These are phyloP conservation scores for Ichneumoninae sp. DNA, from an alignment of 2,888 invertebrate genomes.

Conservation along the genomic window DNA sequence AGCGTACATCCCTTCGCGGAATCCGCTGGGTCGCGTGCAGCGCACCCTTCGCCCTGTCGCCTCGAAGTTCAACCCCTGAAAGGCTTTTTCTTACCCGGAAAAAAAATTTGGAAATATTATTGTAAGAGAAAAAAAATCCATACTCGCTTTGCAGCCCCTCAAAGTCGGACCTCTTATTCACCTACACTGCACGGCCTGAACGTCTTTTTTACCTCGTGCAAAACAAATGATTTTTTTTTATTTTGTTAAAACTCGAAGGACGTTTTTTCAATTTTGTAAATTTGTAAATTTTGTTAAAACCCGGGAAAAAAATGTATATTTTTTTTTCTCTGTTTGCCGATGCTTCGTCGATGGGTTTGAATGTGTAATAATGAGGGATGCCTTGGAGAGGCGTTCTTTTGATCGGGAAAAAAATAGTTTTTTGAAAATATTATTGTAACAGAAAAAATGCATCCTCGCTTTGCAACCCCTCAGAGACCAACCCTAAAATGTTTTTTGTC, in stretches of 20 bases:
- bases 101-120: background rate
- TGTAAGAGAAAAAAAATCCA: background rate
- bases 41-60: background rate
- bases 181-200: background rate
- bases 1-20: background rate
- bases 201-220: background rate
- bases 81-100: background rate
- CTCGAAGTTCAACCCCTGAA: background rate
- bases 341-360: constrained; percentile 51
- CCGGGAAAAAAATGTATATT: background rate
- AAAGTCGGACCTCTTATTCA: background rate
- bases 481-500: constrained; percentile 21
- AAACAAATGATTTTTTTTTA: constrained; percentile 3
- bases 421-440: background rate
- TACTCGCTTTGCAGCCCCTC: background rate
- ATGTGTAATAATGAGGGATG: constrained; percentile 56
- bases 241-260: too few species aligned
- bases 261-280: too few species aligned
- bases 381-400: constrained; percentile 31
- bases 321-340: constrained; percentile 38
- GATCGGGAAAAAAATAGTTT: background rate
- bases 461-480: background rate
- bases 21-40: background rate
- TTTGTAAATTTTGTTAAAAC: too few species aligned
- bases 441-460: background rate